These are phyloP conservation scores for Thaumetopoea pityocampa DNA, from an alignment of 1,140 invertebrate species.

Conservation along the genomic window DNA sequence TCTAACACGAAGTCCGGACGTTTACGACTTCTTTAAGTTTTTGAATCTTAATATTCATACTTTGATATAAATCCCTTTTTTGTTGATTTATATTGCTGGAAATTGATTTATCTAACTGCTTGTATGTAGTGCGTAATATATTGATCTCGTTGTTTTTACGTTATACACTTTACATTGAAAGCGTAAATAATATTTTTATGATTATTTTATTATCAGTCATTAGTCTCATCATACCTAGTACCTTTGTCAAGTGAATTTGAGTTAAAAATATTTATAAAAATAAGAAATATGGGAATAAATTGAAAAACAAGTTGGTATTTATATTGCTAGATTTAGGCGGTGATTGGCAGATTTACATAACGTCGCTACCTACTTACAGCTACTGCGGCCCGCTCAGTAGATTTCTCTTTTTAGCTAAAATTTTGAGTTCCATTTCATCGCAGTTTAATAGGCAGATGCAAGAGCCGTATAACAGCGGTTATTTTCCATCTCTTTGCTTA, in stretches of 20 bases:
- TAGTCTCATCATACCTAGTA: too few relatives aligned
- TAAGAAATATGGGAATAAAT: too few relatives aligned
- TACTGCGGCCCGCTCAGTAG: conserved; percentile 22
- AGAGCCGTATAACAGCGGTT: conserved; percentile 32
- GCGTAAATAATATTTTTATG: too few relatives aligned
- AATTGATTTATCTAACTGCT: conserved; percentile 53
- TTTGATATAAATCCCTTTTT: conserved; percentile 33
- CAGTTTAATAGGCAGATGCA: conserved; percentile 37
- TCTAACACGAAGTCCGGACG: conserved; percentile 21
- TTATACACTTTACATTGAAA: too few relatives aligned
- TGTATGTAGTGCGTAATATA: too few relatives aligned
- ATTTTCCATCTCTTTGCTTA: conserved; percentile 38
- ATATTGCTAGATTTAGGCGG: conserved; percentile 24
- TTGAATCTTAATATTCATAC: conserved; percentile 35
- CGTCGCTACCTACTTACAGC: conserved; percentile 26
- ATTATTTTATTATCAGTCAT: too few relatives aligned
- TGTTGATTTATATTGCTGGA: conserved; percentile 49
- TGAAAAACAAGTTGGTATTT: too few relatives aligned
- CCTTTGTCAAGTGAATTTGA: too few relatives aligned
- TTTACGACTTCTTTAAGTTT: conserved; percentile 20
- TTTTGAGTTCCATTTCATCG: conserved; percentile 30
- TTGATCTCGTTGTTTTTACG: too few relatives aligned
- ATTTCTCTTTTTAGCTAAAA: conserved; percentile 37
- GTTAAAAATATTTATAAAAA: too few relatives aligned
- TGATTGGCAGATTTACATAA: conserved; percentile 24